Evolutionary conservation across 1,140 invertebrate genomes (phyloP).

Genomic region (Phymastichus coffea): DNA sequence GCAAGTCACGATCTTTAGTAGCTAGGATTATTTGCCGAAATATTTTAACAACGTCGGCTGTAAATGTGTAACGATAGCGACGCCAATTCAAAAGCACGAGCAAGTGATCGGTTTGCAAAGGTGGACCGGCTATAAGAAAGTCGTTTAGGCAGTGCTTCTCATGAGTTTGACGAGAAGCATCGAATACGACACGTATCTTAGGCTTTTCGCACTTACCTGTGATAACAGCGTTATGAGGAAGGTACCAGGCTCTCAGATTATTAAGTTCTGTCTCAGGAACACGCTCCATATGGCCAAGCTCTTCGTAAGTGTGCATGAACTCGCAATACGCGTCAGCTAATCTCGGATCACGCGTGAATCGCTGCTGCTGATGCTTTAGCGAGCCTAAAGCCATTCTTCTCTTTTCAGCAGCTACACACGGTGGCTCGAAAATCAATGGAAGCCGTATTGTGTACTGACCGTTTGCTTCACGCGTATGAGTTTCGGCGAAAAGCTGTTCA

Average conservation of each 20-base stretch:
- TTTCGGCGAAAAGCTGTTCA: constrained; percentile 13
- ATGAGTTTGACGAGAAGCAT: constrained; percentile 13
- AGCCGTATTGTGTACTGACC: constrained; percentile 16
- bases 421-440: constrained; percentile 1
- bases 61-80: too few relatives aligned
- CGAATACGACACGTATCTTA: constrained; percentile 33
- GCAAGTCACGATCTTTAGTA: too few relatives aligned
- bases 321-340: constrained; percentile 27
- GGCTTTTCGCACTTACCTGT: too few relatives aligned
- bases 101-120: constrained; percentile 13
- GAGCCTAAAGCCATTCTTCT: not conserved
- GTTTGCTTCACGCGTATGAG: constrained; percentile 2
- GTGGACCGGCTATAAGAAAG: constrained; percentile 2
- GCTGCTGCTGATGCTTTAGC: constrained; percentile 14
- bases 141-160: constrained; percentile 10
- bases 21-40: too few relatives aligned
- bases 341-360: constrained; percentile 21
- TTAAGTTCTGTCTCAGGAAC: not conserved
- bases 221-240: constrained; percentile 30
- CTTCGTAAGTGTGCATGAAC: constrained; percentile 35
- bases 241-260: constrained; percentile 1
- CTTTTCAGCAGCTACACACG: not conserved
- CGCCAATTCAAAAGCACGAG: too few relatives aligned
- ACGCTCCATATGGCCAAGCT: constrained; percentile 32
- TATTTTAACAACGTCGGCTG: too few relatives aligned